Conservation (phyloP, 2,797 vertebrate genomes). For the Betta splendens region DNA sequence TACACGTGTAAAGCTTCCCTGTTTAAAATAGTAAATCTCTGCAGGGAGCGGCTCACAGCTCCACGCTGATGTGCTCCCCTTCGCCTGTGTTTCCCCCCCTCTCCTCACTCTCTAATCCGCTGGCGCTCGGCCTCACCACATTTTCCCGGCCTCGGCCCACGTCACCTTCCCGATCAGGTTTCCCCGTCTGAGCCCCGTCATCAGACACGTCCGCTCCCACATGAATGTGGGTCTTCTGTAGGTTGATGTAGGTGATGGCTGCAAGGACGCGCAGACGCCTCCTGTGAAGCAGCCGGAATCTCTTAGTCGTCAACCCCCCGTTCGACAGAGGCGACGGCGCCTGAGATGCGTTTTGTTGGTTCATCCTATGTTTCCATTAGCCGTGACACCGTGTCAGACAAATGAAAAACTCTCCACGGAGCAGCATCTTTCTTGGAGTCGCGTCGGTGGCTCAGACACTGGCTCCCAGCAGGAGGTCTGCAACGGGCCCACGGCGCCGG, state of each 20-base stretch:
- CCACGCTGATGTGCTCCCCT: conserved; percentile 29
- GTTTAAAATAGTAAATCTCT: conserved; percentile 46
- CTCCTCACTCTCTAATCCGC: conserved; percentile 49
- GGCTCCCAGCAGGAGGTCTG: too few species aligned
- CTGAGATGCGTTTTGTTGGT: conserved; percentile 11
- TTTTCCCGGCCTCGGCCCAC: conserved; percentile 43
- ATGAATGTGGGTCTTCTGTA: neutral
- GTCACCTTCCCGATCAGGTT: conserved; percentile 52
- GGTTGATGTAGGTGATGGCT: neutral
- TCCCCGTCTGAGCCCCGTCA: conserved; percentile 15
- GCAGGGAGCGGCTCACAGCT: conserved; percentile 33
- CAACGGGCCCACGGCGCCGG: too few species aligned
- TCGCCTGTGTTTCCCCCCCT: conserved; percentile 35
- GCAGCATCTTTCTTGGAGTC: conserved; percentile 3
- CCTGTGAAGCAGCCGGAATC: conserved; percentile 2
- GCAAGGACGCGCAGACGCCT: conserved; percentile 11
- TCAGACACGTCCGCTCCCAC: too few species aligned
- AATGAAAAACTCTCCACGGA: neutral
- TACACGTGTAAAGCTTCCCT: conserved; percentile 39
- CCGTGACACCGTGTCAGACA: conserved; percentile 4
- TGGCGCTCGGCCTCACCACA: conserved; percentile 34
- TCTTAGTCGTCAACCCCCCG: neutral
- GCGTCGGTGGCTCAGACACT: too few species aligned
- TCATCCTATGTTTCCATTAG: conserved; percentile 7
- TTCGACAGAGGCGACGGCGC: neutral